Evolutionary conservation across 2,888 invertebrate species (phyloP).

Genomic region (Phortica okadai): DNA sequence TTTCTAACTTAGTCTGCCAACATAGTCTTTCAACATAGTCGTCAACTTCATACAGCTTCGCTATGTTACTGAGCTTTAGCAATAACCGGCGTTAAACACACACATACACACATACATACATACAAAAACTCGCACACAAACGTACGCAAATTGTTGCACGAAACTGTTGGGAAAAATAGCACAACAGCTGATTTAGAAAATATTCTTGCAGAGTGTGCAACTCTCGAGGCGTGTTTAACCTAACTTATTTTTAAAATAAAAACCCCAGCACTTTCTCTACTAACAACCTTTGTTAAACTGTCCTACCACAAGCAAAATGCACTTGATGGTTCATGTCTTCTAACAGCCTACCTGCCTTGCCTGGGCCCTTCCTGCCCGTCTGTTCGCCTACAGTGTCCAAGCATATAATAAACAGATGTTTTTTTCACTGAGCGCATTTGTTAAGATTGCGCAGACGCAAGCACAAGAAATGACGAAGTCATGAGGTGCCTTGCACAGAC

Average conservation of each 20-base stretch:
- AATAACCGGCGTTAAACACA: constrained; percentile 26
- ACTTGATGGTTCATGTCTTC: constrained; percentile 52
- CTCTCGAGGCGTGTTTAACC: constrained; percentile 17
- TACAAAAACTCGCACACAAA: constrained; percentile 58
- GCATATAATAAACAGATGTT: constrained; percentile 61
- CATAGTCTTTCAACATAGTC: no score
- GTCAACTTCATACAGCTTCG: neutral
- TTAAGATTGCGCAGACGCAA: constrained; percentile 46
- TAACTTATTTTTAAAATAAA: constrained; percentile 1
- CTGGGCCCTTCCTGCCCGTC: constrained; percentile 12
- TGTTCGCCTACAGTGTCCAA: constrained; percentile 43
- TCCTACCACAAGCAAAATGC: constrained; percentile 71
- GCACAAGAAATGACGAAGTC: constrained; percentile 20
- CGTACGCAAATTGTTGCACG: constrained; percentile 63
- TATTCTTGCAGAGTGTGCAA: constrained; percentile 55
- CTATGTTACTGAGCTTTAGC: neutral
- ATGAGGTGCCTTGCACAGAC: neutral
- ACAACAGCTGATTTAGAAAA: constrained; percentile 29
- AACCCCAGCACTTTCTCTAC: constrained; percentile 30
- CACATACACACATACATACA: constrained; percentile 17
- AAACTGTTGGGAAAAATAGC: constrained; percentile 48
- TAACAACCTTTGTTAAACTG: constrained; percentile 44
- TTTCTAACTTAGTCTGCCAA: no score
- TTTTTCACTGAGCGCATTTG: constrained; percentile 25
- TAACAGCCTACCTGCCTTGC: constrained; percentile 9